These are phyloP conservation scores for Galerucella pusilla DNA, from an alignment of 2,888 invertebrate species.

Conservation along the genomic window DNA sequence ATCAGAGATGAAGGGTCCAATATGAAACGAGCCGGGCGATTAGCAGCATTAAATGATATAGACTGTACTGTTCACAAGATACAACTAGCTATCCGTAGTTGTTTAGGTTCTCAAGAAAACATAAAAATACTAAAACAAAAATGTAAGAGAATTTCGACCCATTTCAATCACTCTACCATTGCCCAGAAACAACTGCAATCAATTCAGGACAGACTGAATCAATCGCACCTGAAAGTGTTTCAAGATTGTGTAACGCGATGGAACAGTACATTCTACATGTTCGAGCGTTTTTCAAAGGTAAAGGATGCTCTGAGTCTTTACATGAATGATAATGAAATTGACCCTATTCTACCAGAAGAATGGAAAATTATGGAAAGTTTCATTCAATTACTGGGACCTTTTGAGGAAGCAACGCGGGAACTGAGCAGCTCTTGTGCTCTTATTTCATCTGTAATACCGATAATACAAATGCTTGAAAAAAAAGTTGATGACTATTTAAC, in stretches of 20 bases:
- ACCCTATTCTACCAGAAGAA: conserved; percentile 14
- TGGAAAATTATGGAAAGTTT: conserved; percentile 22
- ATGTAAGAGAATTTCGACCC: conserved; percentile 8
- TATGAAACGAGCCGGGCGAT: conserved; percentile 14
- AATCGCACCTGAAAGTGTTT: conserved; percentile 16
- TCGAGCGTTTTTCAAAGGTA: conserved; percentile 15
- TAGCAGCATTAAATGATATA: conserved; percentile 8
- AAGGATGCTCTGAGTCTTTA: conserved; percentile 20
- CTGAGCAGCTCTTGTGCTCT: conserved; percentile 13
- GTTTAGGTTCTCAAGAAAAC: conserved; percentile 12
- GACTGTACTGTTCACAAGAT: conserved; percentile 15
- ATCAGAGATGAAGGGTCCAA: conserved; percentile 13
- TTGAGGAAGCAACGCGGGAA: conserved; percentile 22
- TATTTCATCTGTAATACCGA: conserved; percentile 16
- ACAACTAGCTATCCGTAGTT: conserved; percentile 8
- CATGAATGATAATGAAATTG: conserved; percentile 22
- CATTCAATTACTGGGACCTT: conserved; percentile 13
- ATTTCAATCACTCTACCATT: conserved; percentile 18
- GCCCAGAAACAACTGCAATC: conserved; percentile 10
- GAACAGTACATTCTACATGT: conserved; percentile 14
- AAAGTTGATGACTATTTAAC: conserved; percentile 25
- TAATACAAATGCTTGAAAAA: conserved; percentile 23
- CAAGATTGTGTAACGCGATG: conserved; percentile 25
- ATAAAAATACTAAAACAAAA: conserved; percentile 10
- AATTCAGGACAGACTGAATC: conserved; percentile 22